Percentiles rank a stretch among this genome's conserved stretches.
phyloP scores from a whole-genome alignment of 2,888 invertebrate species.

The Agrochola lota region DNA sequence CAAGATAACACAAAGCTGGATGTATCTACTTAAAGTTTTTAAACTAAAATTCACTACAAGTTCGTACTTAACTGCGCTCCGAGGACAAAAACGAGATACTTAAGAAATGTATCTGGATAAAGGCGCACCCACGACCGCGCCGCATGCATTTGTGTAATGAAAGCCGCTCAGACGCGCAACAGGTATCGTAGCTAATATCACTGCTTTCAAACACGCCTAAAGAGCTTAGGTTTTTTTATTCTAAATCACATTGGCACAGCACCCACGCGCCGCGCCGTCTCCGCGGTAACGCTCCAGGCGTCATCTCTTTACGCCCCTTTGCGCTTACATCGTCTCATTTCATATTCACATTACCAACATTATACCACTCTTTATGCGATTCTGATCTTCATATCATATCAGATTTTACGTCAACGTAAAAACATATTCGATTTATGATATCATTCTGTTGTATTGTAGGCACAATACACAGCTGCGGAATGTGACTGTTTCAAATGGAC shows the following conservation, averaged over 20 bases:
- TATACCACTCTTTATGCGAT: conserved; percentile 40
- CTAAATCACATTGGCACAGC: conserved; percentile 35
- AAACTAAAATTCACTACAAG: conserved; percentile 59
- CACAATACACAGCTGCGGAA: conserved; percentile 37
- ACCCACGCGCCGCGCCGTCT: conserved; percentile 8
- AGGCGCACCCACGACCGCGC: conserved; percentile 45
- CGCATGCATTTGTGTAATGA: conserved; percentile 68
- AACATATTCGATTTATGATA: conserved; percentile 37
- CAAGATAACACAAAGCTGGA: conserved; percentile 61
- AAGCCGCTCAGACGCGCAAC: conserved; percentile 67
- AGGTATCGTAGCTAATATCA: conserved; percentile 66
- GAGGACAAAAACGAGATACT: conserved; percentile 56
- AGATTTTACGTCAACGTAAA: conserved; percentile 48
- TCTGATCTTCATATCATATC: conserved; percentile 41
- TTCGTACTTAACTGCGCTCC: conserved; percentile 56
- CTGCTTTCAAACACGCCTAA: conserved; percentile 54
- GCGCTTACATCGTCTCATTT: conserved; percentile 49
- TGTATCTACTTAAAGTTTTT: conserved; percentile 60
- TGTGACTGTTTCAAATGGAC: conserved; percentile 46
- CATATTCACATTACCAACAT: conserved; percentile 48
- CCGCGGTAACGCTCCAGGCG: conserved; percentile 20
- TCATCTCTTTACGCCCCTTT: conserved; percentile 34
- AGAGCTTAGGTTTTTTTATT: conserved; percentile 59
- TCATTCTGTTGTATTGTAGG: conserved; percentile 26
- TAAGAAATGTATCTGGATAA: conserved; percentile 61